Evolutionary conservation across 1,140 invertebrate genomes (phyloP).

Genomic region (Tetramorium alpestre): DNA sequence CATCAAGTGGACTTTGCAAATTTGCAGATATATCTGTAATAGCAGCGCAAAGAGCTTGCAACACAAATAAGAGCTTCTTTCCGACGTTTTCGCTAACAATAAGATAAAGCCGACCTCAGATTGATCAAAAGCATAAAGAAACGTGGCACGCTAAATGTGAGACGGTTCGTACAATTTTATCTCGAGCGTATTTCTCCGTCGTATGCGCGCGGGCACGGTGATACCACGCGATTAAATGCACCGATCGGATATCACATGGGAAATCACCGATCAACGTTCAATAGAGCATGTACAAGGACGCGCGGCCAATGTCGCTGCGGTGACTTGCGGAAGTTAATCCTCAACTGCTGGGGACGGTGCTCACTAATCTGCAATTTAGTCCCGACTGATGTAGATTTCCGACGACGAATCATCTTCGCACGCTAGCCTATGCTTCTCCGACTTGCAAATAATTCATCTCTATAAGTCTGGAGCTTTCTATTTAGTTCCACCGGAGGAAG

Average conservation of each 20-base stretch:
- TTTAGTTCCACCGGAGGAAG: constrained; percentile 65
- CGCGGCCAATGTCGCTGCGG: not conserved
- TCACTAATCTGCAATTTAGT: constrained; percentile 45
- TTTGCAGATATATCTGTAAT: not conserved
- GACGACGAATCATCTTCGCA: not conserved
- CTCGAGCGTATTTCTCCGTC: not conserved
- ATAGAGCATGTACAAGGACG: not conserved
- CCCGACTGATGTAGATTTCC: not conserved
- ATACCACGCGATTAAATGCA: not conserved
- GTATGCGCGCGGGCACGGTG: not conserved
- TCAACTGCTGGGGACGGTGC: not conserved
- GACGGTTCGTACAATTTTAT: not conserved
- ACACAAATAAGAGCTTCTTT: not conserved
- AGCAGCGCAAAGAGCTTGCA: not conserved
- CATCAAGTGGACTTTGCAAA: not conserved
- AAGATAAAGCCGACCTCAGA: not conserved
- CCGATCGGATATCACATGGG: not conserved
- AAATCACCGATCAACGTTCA: constrained; percentile 13
- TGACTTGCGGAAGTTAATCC: constrained; percentile 33
- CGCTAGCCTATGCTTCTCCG: not conserved
- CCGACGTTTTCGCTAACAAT: not conserved
- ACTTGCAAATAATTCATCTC: constrained; percentile 46
- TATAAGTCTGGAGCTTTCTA: constrained; percentile 12
- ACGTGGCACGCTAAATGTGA: not conserved
- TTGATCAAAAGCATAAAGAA: not conserved